These are phyloP conservation scores for Palythoa caribaeorum DNA, from an alignment of 92 coral and sea anemone genomes.

Conservation along the genomic window DNA sequence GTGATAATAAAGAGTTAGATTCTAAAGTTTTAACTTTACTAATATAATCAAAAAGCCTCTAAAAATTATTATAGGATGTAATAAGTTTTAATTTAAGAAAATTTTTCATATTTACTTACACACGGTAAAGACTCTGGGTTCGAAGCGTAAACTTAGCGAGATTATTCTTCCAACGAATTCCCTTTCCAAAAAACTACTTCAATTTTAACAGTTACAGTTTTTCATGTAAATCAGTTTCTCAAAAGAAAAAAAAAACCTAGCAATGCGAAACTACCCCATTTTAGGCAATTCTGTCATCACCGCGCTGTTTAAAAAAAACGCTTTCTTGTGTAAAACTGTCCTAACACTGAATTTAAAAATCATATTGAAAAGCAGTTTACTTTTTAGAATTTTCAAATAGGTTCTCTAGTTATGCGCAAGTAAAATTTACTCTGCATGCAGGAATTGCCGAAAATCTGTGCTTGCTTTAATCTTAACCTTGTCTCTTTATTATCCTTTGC, in stretches of 20 bases:
- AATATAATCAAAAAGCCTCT: background rate
- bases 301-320: background rate
- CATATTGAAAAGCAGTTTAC: background rate
- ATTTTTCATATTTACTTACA: no score
- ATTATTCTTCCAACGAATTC: background rate
- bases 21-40: background rate
- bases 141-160: background rate
- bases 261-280: background rate
- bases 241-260: background rate
- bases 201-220: background rate
- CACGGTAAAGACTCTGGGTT: background rate
- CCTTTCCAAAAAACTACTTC: background rate
- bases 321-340: background rate
- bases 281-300: background rate
- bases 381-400: background rate
- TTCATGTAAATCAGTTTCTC: background rate
- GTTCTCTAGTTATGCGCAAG: background rate
- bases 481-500: background rate
- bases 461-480: background rate
- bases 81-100: background rate
- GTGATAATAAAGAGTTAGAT: background rate
- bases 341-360: constrained; percentile 22
- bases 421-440: background rate
- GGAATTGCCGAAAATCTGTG: background rate
- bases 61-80: background rate